A percentile compares a stretch with the other conserved stretches of the same genome.
Evolutionary conservation across 2,113 vertebrate genomes (phyloP).

Genomic region (Origma solitaria): DNA sequence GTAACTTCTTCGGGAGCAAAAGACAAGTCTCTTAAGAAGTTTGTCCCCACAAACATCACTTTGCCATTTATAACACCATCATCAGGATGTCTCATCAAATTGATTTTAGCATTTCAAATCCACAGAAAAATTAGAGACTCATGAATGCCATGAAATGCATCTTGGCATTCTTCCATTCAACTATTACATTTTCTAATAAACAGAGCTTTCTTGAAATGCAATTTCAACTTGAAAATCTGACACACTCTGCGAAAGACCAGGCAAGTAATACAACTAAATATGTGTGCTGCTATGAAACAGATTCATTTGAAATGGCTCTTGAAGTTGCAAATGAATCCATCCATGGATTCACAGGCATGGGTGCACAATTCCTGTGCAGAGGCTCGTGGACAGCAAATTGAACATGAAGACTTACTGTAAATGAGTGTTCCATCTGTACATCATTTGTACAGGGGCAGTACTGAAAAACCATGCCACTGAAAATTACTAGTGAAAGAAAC

Average conservation of each 20-base stretch:
- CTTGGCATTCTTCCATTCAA: neutral
- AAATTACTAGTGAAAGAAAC: neutral
- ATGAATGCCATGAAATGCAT: neutral
- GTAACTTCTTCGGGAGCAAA: neutral
- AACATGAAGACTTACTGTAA: neutral
- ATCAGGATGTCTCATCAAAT: neutral
- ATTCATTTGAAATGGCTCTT: neutral
- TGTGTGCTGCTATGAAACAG: neutral
- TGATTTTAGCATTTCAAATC: neutral
- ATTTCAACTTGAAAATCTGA: neutral
- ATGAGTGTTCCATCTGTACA: neutral
- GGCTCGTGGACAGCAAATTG: neutral
- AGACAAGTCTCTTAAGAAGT: neutral
- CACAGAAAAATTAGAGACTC: neutral
- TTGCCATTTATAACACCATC: neutral
- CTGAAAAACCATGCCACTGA: neutral
- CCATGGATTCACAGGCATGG: neutral
- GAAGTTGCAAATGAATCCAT: neutral
- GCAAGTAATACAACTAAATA: neutral
- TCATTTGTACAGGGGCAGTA: neutral
- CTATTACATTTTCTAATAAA: neutral
- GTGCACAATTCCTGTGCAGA: neutral
- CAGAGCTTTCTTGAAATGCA: neutral
- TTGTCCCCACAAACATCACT: neutral
- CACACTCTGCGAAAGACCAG: neutral